Base-by-base conservation (phyloP, 2,797 vertebrate genomes). In the Labroides dimidiatus region DNA sequence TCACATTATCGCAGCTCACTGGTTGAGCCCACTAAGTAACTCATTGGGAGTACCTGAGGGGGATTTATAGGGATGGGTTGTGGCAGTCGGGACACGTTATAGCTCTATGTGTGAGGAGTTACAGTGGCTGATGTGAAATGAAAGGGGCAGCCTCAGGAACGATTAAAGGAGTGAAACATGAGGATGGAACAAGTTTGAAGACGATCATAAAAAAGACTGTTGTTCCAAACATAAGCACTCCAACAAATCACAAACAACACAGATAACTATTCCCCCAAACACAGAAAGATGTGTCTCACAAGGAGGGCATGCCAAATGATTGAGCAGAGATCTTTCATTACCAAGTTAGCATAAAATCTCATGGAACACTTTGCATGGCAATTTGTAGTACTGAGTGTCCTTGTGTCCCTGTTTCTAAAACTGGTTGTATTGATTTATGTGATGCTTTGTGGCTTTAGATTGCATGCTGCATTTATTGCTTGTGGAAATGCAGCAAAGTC, bases 1-100 rank as follows among this genome's bases (percentile, higher is more conserved):
- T 84, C 79, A 69, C 85, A 86, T 90, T 85, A 84, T 85, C 87
- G 87, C 82, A 87, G 83, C 75, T 77, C 39, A 53, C 80, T 77
- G 59, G 85, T 59, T 80, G 61, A 72, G 39, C 75, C 73, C 75
- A 61, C 71, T 78, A 77, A 88, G 87, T 77, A 74, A 70, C 70
- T 73, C 68, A 79, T 65, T 76, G 80, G 77, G 57, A 30, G 63
- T 68, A 78, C 64, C 68, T 78, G 77, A 65, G 78, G 76, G 75
- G 45, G 54, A 21, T 73, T 71, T 64, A 64, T 1, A 59, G 78
- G 68, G 76, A 78, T 53, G 64, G 54, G 70, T 64, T 63, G 75
- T 75, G 86, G 79, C 75, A 84, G 84, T 69, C 54, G 51, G 54
- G 75, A 70, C 81, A 33, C 42, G 58, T 61, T 72, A 54, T 36